Percentiles rank a stretch among this genome's conserved stretches.
Evolutionary conservation across 2,797 vertebrate genomes (phyloP).

Genomic region (Melanogrammus aeglefinus): DNA sequence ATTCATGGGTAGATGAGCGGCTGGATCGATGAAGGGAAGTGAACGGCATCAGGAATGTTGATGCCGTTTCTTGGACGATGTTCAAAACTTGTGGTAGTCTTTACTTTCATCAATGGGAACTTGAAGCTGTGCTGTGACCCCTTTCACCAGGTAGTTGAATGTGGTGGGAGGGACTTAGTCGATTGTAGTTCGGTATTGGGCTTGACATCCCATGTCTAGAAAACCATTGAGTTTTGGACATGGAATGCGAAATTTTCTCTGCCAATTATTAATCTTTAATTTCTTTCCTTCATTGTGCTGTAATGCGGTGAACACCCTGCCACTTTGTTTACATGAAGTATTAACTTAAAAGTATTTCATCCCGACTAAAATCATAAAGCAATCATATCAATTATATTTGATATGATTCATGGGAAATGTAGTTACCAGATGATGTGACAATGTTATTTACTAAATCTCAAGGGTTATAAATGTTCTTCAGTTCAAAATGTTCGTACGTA

Average conservation of each 20-base stretch:
- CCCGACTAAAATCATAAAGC: not conserved
- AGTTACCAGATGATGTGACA: not conserved
- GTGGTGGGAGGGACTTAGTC: conserved; percentile 47
- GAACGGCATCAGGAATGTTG: not conserved
- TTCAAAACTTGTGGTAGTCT: conserved; percentile 52
- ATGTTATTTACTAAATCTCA: not conserved
- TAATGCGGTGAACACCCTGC: not conserved
- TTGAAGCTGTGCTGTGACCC: conserved; percentile 67
- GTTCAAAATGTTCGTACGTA: not conserved
- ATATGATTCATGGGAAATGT: not conserved
- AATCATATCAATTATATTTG: not conserved
- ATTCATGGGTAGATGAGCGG: not conserved
- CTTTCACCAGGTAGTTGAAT: conserved; percentile 47
- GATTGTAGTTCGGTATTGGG: conserved; percentile 34
- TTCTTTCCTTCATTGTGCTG: not conserved
- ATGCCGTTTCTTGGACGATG: conserved; percentile 22
- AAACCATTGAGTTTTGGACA: not conserved
- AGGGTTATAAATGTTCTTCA: not conserved
- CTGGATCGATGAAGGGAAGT: not conserved
- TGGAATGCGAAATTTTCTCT: not conserved
- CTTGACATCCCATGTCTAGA: conserved; percentile 16
- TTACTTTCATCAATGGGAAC: conserved; percentile 60
- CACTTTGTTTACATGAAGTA: not conserved
- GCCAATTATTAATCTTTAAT: not conserved
- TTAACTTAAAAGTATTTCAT: not conserved